Evolutionary conservation across 2,888 invertebrate species (phyloP).

Genomic region (Carcina quercana): DNA sequence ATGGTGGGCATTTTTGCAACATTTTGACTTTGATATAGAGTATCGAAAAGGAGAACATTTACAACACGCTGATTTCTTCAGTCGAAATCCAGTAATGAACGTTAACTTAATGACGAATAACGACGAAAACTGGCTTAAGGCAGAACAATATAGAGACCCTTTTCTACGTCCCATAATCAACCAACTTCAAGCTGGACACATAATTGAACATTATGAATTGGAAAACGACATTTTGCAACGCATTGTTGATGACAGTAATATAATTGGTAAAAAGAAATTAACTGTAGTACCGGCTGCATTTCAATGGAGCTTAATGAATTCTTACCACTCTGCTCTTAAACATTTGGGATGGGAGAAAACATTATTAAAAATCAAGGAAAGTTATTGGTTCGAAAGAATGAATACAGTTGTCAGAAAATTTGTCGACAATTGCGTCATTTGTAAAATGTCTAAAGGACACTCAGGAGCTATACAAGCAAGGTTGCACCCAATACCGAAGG

Average conservation of each 20-base stretch:
- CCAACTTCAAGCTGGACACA: not conserved
- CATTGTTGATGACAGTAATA: no score
- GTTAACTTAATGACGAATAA: conserved; percentile 1
- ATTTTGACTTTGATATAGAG: conserved; percentile 13
- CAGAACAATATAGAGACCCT: conserved; percentile 3
- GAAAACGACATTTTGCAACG: no score
- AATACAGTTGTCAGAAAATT: conserved; percentile 26
- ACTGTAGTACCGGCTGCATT: no score
- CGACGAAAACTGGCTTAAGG: conserved; percentile 4
- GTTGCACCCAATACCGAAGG: conserved; percentile 19
- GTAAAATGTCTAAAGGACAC: conserved; percentile 29
- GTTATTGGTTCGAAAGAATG: conserved; percentile 30
- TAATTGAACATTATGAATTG: no score
- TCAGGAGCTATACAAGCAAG: conserved; percentile 4
- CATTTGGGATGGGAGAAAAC: conserved; percentile 5
- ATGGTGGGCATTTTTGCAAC: conserved; percentile 14
- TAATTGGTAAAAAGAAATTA: no score
- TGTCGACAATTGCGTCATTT: conserved; percentile 29
- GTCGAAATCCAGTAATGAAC: conserved; percentile 6
- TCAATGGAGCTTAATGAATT: conserved; percentile 4
- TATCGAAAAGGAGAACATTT: conserved; percentile 11
- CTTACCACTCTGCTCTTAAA: not conserved
- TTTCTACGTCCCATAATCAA: not conserved
- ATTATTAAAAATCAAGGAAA: conserved; percentile 14
- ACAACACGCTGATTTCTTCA: conserved; percentile 9